Evolutionary conservation across 2,797 vertebrate genomes (phyloP), one percentile per base, ranked within the genome.

Genomic region (Ficedula albicollis): DNA sequence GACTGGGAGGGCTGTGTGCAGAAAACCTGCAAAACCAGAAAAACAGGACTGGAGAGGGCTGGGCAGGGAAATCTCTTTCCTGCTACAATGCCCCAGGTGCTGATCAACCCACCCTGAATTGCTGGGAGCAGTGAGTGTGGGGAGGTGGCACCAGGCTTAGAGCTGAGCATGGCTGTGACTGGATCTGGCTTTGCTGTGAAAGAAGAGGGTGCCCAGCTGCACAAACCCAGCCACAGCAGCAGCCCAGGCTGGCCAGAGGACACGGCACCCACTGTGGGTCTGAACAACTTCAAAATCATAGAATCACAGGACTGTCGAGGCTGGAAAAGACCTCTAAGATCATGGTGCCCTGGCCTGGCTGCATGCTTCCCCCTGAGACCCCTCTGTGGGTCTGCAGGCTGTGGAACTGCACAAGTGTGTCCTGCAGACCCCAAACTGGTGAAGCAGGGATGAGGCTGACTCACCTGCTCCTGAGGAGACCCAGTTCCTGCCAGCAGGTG

Each of bases 1-100:
- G 52, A 62, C 46, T 15, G 1, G 29, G 58, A 43, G 38, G 26
- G 36, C 74, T 64, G 27, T 4, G 38, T 36, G 70, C 78, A 93
- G 63, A 80, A 84, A 96, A 95, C 93, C 75, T 70, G 95, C 84
- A 59, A 26, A 91, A 87, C 95, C 1, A 4, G 96, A 85, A 77
- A 60, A 67, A 83, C 89, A 6, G 51, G 96, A 89, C 64, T 0
- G 3, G 46, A 58, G 48, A 89, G 67, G 48, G 67, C 78, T 2
- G 5, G 84, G 84, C 56, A 89, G n/a, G 62, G 51, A 87, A 91
- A 81, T 58, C 75, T 54, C 64, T 60, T 74, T 72, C 48, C 63
- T 69, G n/a, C 67, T 36, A 21, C 19, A 62, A 64, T 72, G 86
- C 77, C 41, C 34, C 27, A 44, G 30, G 44, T 46, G 13, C 12